Conservation (phyloP, 2,797 vertebrate genomes). For the Linurgus olivaceus region DNA sequence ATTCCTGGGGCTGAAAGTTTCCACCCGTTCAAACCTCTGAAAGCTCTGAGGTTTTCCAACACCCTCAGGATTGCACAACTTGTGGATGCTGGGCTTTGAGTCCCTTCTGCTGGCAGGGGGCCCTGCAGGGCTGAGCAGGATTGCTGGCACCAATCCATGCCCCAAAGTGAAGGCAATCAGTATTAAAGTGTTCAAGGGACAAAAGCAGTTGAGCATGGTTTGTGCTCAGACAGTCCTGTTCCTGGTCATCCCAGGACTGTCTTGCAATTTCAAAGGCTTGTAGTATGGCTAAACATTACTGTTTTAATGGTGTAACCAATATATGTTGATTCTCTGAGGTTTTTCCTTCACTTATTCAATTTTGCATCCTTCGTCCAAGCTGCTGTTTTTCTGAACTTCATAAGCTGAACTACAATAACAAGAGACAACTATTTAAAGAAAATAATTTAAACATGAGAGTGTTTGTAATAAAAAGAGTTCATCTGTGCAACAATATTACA, state of each 20-base stretch:
- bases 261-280: not conserved
- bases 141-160: not conserved
- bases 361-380: not conserved
- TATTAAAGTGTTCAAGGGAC: not conserved
- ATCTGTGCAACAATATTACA: slow-evolving; percentile 57
- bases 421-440: slow-evolving; percentile 59
- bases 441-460: slow-evolving; percentile 66
- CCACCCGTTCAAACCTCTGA: not conserved
- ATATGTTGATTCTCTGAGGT: not conserved
- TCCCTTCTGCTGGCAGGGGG: not conserved
- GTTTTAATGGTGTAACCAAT: not conserved
- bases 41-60: not conserved
- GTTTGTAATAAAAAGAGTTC: slow-evolving; percentile 55
- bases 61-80: not conserved
- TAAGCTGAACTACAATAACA: slow-evolving; percentile 26
- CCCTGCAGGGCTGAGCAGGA: not conserved
- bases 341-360: not conserved
- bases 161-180: not conserved
- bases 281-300: not conserved
- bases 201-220: not conserved
- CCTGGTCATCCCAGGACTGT: not conserved
- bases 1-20: not conserved
- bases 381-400: not conserved
- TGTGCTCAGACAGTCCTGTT: not conserved
- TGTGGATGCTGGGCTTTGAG: not conserved